Base-by-base conservation (phyloP, 2,113 vertebrate genomes). In the Synodontis membranacea region DNA sequence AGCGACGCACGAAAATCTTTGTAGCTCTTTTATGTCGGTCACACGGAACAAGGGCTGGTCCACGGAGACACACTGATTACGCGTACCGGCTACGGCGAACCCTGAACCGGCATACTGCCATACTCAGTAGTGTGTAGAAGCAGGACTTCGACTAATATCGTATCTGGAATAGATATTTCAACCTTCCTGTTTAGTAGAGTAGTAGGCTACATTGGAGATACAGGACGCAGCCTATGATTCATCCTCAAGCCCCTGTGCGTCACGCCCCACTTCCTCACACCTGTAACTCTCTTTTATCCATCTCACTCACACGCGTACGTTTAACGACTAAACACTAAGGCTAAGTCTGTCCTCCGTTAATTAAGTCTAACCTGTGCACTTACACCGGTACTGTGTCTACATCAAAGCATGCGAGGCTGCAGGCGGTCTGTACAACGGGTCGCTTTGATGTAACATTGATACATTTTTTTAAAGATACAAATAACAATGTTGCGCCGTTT, bases 191-290 rank as follows among this genome's bases (percentile, higher is more conserved):
- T 23, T 25, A 74, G 34, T 74, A 54, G 34, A 42, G 34, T 74
- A n/a, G 17, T 54, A 50, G 82, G 66, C 12, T 50, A 54, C 10
- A 56, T 11, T 25, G 58, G 66, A 70, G 83, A 50, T 84, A 46
- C 37, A 75, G 66, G 83, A 82, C 23, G 80, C 86, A 79, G 72
- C 81, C 91, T 89, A 91, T 94, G 93, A 94, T 91, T 93, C 93
- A 94, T 92, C 48, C 82, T 62, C 75, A 34, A 34, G 28, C n/a
- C 79, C 86, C 56, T 60, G 83, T 9, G 86, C 85, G 92, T 92
- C 92, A 93, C 93, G 90, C 91, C 93, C 92, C 92, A 46, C 89
- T 90, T 89, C 86, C 85, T 50, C 88, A 74, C 74, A 94, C 93
- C 92, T 94, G 93, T 90, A 92, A 92, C 91, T 70, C 88, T 91